Conservation (phyloP, 1,140 invertebrate species). For the Drusus annulatus region DNA sequence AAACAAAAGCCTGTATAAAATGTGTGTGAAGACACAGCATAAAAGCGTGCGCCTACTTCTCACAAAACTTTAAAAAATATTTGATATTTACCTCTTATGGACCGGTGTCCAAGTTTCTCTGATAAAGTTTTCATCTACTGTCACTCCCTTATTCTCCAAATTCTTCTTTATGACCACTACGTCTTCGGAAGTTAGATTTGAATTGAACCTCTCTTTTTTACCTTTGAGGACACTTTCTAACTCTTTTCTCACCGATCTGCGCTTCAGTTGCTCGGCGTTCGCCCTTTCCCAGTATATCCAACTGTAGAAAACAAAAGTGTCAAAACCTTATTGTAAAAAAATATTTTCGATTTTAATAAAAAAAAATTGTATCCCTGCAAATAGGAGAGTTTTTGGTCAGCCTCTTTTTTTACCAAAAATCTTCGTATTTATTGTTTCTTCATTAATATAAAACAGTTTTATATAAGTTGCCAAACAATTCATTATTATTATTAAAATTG, state of each 20-base stretch:
- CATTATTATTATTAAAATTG: too few species aligned
- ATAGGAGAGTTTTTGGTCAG: too few species aligned
- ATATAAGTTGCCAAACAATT: too few species aligned
- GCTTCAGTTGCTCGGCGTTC: neutral
- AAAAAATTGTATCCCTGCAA: too few species aligned
- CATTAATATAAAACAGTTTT: too few species aligned
- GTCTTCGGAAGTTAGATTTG: neutral
- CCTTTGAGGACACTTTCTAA: neutral
- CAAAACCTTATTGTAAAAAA: too few species aligned
- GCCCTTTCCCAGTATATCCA: conserved; percentile 82
- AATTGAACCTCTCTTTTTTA: neutral
- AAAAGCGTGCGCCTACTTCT: neutral
- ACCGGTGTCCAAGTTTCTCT: conserved; percentile 4
- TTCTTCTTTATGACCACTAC: neutral
- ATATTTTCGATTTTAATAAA: too few species aligned
- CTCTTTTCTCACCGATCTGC: neutral
- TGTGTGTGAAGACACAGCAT: too few species aligned
- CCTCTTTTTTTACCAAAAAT: too few species aligned
- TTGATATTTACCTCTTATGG: neutral
- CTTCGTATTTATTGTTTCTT: too few species aligned
- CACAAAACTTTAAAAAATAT: neutral
- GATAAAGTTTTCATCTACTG: neutral
- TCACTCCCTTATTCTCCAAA: neutral
- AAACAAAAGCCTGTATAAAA: too few species aligned
- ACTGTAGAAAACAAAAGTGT: conserved; percentile 62